phyloP scores from a whole-genome alignment of 2,888 invertebrate species.

The Drosophila nigricruria region DNA sequence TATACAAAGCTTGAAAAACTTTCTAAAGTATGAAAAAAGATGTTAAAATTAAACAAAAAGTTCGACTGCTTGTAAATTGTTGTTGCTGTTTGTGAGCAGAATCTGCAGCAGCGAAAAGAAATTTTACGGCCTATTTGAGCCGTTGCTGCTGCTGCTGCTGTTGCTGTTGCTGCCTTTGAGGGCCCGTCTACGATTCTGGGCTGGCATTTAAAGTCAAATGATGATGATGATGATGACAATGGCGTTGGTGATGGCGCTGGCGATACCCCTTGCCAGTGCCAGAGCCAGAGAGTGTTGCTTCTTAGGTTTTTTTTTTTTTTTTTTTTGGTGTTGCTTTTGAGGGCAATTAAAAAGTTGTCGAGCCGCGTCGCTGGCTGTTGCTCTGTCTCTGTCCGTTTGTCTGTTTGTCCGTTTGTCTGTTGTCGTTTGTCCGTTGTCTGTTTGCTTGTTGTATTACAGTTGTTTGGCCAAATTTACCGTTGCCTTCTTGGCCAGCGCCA shows the following conservation, averaged over 20 bases:
- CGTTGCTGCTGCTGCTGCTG: conserved; percentile 31
- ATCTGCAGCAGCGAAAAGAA: conserved; percentile 66
- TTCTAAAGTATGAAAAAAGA: conserved; percentile 60
- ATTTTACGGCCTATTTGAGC: conserved; percentile 68
- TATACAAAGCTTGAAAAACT: conserved; percentile 38
- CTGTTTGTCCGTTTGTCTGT: conserved; percentile 30
- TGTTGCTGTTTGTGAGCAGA: conserved; percentile 49
- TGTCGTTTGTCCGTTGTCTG: conserved; percentile 33
- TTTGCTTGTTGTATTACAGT: conserved; percentile 57
- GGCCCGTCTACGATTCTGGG: conserved; percentile 61
- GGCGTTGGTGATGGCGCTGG: conserved; percentile 12
- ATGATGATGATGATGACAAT: conserved; percentile 22
- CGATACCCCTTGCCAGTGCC: conserved; percentile 22
- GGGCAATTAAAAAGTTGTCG: conserved; percentile 74
- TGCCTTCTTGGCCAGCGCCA: conserved; percentile 43
- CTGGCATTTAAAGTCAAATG: conserved; percentile 44
- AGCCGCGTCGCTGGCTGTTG: conserved; percentile 40
- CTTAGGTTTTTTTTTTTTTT: too few species aligned
- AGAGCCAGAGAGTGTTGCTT: conserved; percentile 23
- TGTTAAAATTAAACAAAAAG: conserved; percentile 45
- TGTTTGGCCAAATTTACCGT: conserved; percentile 67
- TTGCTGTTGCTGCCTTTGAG: conserved; percentile 25
- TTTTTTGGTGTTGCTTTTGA: conserved; percentile 52
- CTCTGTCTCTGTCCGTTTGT: conserved; percentile 1
- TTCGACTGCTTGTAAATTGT: conserved; percentile 18